phyloP scores from a whole-genome alignment of 2,888 invertebrate genomes.

The Fragum sueziense region DNA sequence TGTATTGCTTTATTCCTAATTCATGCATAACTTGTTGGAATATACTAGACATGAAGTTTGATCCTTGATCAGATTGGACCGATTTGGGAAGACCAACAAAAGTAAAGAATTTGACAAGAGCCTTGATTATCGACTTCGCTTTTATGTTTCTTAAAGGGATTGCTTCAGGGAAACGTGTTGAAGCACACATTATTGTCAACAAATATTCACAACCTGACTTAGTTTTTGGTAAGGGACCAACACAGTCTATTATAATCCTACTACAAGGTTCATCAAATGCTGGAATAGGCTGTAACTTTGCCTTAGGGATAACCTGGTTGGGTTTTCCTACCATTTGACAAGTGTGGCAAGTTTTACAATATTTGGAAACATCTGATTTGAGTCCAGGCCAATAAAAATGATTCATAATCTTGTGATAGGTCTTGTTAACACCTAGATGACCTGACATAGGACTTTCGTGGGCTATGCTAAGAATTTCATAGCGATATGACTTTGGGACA shows the following conservation, averaged over 20 bases:
- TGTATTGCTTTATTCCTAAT: constrained; percentile 43
- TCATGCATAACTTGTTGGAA: too few relatives aligned
- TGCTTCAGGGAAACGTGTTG: constrained; percentile 43
- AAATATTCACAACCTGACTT: too few relatives aligned
- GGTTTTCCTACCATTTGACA: constrained; percentile 53
- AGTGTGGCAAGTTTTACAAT: constrained; percentile 39
- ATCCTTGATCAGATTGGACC: constrained; percentile 51
- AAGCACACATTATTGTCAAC: constrained; percentile 48
- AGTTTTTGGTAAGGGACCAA: too few relatives aligned
- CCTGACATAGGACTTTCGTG: constrained; percentile 53
- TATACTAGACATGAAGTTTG: constrained; percentile 57
- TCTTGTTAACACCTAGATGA: constrained; percentile 55
- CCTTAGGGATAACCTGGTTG: constrained; percentile 40
- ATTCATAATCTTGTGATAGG: constrained; percentile 34
- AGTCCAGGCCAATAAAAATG: constrained; percentile 51
- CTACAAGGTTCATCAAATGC: constrained; percentile 54
- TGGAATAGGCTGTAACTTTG: constrained; percentile 42
- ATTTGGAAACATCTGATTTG: constrained; percentile 34
- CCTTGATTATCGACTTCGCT: too few relatives aligned
- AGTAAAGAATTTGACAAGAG: constrained; percentile 54
- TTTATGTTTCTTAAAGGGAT: too few relatives aligned
- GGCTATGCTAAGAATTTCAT: constrained; percentile 37
- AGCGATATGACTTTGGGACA: constrained; percentile 34
- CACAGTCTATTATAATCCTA: constrained; percentile 46
- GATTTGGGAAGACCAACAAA: constrained; percentile 52